Evolutionary conservation across 2,888 invertebrate species (phyloP).

Genomic region (Drosophila stalkeri): DNA sequence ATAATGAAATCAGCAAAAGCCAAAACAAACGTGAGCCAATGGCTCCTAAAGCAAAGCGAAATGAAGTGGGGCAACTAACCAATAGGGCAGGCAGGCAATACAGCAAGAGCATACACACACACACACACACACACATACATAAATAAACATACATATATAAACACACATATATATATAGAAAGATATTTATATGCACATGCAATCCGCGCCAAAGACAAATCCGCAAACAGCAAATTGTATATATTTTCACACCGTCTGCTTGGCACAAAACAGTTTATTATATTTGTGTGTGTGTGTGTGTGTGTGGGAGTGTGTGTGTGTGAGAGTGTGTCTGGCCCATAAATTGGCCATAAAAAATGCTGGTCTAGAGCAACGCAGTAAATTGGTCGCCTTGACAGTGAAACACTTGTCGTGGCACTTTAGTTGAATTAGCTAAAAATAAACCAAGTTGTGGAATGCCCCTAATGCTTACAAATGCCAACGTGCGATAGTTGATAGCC

Average conservation of each 20-base stretch:
- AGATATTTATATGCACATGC: slow-evolving; percentile 7
- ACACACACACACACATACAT: not conserved
- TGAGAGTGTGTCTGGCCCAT: slow-evolving; percentile 19
- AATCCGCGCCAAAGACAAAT: slow-evolving; percentile 32
- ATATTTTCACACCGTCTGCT: slow-evolving; percentile 32
- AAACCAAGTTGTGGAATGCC: slow-evolving; percentile 7
- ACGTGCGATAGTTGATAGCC: not conserved
- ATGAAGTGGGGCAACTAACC: slow-evolving; percentile 34
- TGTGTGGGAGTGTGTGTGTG: slow-evolving; percentile 18
- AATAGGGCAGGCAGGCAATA: not conserved
- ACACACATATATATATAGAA: not conserved
- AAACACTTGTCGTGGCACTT: slow-evolving; percentile 34
- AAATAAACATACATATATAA: not conserved
- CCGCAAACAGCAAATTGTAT: slow-evolving; percentile 38
- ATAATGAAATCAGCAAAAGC: slow-evolving; percentile 64
- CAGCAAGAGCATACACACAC: not conserved
- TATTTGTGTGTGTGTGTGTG: slow-evolving; percentile 10
- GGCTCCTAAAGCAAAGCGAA: slow-evolving; percentile 62
- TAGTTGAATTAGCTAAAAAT: slow-evolving; percentile 18
- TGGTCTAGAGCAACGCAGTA: slow-evolving; percentile 5
- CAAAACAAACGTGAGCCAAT: slow-evolving; percentile 47
- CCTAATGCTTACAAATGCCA: slow-evolving; percentile 13
- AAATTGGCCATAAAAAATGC: slow-evolving; percentile 50
- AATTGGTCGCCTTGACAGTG: slow-evolving; percentile 30
- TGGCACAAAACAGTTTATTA: slow-evolving; percentile 35